Evolutionary conservation across 2,797 vertebrate species (phyloP).

Genomic region (Crenichthys baileyi): DNA sequence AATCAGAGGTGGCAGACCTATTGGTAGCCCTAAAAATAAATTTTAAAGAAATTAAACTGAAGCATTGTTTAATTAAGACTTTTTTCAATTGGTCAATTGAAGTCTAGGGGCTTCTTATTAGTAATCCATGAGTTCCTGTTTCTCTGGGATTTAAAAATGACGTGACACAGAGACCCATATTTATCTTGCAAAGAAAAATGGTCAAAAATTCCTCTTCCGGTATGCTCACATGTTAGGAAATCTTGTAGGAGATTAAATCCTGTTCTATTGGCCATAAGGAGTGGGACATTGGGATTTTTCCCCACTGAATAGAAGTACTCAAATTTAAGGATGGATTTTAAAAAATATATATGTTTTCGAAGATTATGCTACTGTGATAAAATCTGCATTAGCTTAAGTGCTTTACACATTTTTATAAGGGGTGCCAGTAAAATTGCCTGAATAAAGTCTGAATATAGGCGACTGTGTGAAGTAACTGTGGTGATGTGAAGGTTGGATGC

Average conservation of each 20-base stretch:
- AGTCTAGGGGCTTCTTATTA: not conserved
- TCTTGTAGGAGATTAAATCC: not conserved
- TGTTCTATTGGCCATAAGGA: not conserved
- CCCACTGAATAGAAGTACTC: not conserved
- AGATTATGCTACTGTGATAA: not conserved
- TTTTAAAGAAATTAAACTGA: not conserved
- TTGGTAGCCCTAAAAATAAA: not conserved
- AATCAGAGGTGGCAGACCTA: not conserved
- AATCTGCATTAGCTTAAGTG: not conserved
- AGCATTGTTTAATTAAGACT: not conserved
- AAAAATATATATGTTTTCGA: too few relatives aligned
- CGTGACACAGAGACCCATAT: not conserved
- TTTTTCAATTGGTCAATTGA: not conserved
- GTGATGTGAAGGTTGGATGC: conserved; percentile 87
- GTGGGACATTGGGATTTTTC: not conserved
- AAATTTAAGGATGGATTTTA: not conserved
- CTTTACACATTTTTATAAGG: not conserved
- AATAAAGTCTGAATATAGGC: not conserved
- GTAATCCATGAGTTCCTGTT: not conserved
- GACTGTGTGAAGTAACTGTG: not conserved
- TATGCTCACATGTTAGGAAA: not conserved
- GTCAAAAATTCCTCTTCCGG: too few relatives aligned
- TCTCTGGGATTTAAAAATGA: not conserved
- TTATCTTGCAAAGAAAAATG: not conserved
- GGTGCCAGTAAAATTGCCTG: not conserved